Base-by-base conservation (phyloP, 2,888 invertebrate species). In the Fissipunctia ypsillon region DNA sequence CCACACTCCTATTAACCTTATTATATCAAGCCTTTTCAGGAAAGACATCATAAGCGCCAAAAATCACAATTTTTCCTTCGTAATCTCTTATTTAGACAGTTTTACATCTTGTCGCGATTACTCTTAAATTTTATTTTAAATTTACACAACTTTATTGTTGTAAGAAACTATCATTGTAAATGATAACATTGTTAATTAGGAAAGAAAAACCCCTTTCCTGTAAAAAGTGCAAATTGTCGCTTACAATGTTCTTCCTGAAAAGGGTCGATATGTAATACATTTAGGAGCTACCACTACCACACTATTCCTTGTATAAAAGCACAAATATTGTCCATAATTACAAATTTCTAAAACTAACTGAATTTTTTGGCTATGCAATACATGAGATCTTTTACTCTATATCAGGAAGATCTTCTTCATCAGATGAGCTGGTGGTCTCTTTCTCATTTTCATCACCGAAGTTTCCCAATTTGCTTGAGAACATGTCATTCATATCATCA, bases 401-500 rank as follows among this genome's bases (percentile, higher is more conserved):
- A 91, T 97, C 97, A 45, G 98, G 98, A 88, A 98, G 96, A 87
- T 95, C 94, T 81, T 97, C 97, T 87, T 97, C 98, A 86, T 98
- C 98, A 85, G 98, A 98, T 43, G 97, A 98, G 91, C 98, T 97
- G 95, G 90, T 97, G 91, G 95, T 96, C 77, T 96, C 97, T 79
- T 96, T 97, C 35, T 94, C 95, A 85, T 95, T 92, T 64, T 92
- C 93, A 80, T 93, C 93, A 54, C 91, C 93, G 78, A 91, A 91
- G 61, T 91, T 90, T 41, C 91, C 91, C 81, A 94, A 87, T 89
- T 94, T 93, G 80, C 90, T 90, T 22, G 92, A 90, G 76, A 95
- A 94, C 92, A 95, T 94, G 72, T 95, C 94, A 86, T 92, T 92
- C 90, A 91, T 91, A 43, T 92, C 91, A 80, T 92, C 92, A 78